Conservation (phyloP, 2,888 invertebrate genomes). For the Folsomia candida region DNA sequence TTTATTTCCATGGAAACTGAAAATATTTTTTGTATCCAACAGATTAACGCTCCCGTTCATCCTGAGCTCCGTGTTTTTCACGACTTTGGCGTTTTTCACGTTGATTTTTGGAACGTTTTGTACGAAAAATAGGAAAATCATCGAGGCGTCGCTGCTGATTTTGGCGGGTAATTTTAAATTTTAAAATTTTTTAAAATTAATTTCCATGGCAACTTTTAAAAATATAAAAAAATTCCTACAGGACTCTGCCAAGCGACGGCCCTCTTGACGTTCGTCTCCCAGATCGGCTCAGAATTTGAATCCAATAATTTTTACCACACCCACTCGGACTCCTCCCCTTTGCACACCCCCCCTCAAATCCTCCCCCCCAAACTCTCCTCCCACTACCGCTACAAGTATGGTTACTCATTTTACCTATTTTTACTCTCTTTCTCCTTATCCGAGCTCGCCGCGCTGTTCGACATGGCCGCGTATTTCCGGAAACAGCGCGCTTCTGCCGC, state of each 20-base stretch:
- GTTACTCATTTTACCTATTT: slow-evolving; percentile 48
- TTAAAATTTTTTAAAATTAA: not conserved
- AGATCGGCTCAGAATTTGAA: slow-evolving; percentile 49
- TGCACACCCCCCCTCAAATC: too few species aligned
- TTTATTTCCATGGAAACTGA: too few species aligned
- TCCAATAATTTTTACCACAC: slow-evolving; percentile 45
- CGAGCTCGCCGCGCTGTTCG: slow-evolving; percentile 47
- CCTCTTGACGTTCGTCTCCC: slow-evolving; percentile 48
- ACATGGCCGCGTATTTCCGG: slow-evolving; percentile 48
- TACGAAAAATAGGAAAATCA: slow-evolving; percentile 47
- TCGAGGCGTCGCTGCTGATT: slow-evolving; percentile 49
- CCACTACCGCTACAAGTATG: slow-evolving; percentile 50
- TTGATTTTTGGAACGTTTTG: slow-evolving; percentile 49
- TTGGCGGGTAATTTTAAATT: slow-evolving; percentile 40
- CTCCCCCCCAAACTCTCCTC: slow-evolving; percentile 43
- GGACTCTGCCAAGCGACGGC: slow-evolving; percentile 49
- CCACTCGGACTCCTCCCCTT: slow-evolving; percentile 44
- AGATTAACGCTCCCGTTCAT: slow-evolving; percentile 50
- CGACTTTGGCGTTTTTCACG: slow-evolving; percentile 45
- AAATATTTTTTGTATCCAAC: slow-evolving; percentile 17
- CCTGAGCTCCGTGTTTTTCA: slow-evolving; percentile 46
- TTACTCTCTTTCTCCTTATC: slow-evolving; percentile 46
- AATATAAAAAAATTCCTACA: too few species aligned
- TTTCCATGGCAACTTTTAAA: not conserved
- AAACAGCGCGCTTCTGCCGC: slow-evolving; percentile 2